Evolutionary conservation across 1,140 invertebrate species (phyloP).

Genomic region (Wiebesia pumilae): DNA sequence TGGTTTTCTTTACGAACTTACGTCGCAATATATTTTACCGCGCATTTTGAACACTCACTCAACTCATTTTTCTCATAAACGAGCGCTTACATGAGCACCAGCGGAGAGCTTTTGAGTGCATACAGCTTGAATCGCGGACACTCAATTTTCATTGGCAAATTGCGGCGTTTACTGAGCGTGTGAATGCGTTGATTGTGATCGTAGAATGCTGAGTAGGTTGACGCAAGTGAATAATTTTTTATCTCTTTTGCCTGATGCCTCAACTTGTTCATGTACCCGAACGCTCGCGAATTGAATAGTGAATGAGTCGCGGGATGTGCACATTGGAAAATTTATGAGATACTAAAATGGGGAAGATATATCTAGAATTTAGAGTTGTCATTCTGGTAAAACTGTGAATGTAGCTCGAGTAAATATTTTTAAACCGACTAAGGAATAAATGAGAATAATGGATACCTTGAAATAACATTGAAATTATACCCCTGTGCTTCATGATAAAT

Average conservation of each 20-base stretch:
- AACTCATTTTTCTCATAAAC: conserved; percentile 9
- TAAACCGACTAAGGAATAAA: neutral
- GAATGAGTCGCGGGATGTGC: conserved; percentile 12
- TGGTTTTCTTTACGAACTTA: no score
- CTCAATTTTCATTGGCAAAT: conserved; percentile 38
- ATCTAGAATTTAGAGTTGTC: conserved; percentile 25
- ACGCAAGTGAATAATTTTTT: conserved; percentile 26
- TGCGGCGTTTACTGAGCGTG: conserved; percentile 29
- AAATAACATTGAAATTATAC: neutral
- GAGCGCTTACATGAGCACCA: neutral
- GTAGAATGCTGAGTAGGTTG: conserved; percentile 36
- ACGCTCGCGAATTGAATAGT: conserved; percentile 33
- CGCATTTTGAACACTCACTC: neutral
- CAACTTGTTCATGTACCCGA: conserved; percentile 24
- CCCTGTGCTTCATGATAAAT: no score
- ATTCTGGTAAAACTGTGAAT: neutral
- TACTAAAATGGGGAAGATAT: conserved; percentile 20
- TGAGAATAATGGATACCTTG: neutral
- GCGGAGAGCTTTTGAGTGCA: neutral
- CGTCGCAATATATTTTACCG: no score
- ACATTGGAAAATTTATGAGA: conserved; percentile 28
- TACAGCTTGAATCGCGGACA: neutral
- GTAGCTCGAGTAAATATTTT: neutral
- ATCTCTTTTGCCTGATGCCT: neutral
- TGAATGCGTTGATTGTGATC: conserved; percentile 22